Evolutionary conservation across 2,888 invertebrate species (phyloP).

Genomic region (Drosophila robusta): DNA sequence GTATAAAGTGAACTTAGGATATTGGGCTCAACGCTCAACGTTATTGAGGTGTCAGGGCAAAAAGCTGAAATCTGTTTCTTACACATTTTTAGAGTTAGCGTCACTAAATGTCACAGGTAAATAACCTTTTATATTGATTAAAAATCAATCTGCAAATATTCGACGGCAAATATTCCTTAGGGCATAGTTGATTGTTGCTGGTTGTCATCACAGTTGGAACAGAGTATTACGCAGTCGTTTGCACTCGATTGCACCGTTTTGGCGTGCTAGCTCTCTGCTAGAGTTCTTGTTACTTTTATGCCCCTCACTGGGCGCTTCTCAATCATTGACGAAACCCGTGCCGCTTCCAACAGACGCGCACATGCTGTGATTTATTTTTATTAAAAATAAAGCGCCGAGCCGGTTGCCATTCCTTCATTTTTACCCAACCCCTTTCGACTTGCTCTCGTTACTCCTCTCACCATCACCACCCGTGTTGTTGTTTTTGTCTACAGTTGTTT

Average conservation of each 20-base stretch:
- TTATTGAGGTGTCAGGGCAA: too few species aligned
- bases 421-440: slow-evolving; percentile 4
- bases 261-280: slow-evolving; percentile 8
- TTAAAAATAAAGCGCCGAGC: slow-evolving; percentile 47
- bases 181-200: background rate
- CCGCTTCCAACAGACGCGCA: slow-evolving; percentile 33
- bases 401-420: slow-evolving; percentile 22
- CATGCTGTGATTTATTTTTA: slow-evolving; percentile 64
- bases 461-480: slow-evolving; percentile 7
- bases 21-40: too few species aligned
- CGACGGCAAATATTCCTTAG: too few species aligned
- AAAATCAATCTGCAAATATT: too few species aligned
- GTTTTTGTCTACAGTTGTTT: slow-evolving; percentile 18
- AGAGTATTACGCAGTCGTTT: background rate
- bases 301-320: background rate
- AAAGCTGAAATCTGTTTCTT: too few species aligned
- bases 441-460: background rate
- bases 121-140: too few species aligned
- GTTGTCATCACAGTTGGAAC: background rate
- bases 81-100: too few species aligned
- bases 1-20: too few species aligned
- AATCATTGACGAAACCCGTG: slow-evolving; percentile 39
- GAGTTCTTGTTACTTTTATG: background rate
- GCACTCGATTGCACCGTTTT: background rate
- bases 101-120: too few species aligned